Evolutionary conservation across 2,797 vertebrate genomes (phyloP), one percentile per base, ranked within the genome.

Genomic region (Enteromius radiatus): DNA sequence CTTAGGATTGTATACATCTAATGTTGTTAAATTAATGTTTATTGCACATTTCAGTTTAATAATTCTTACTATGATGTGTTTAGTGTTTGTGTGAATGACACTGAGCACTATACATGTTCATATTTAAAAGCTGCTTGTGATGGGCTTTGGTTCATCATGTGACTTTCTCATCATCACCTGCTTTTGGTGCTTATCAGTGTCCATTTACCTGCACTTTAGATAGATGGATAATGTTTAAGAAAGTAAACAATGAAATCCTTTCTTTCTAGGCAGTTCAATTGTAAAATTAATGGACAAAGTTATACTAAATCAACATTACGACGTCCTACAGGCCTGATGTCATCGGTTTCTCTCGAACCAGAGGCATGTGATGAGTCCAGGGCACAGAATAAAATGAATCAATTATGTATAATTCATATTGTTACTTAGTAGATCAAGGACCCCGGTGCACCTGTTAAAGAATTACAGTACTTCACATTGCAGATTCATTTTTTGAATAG

Each of bases 131-230:
- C 41, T 41, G 41, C 9, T 43, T 43, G 41, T 43, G 11, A 43
- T 43, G 41, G 41, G 41, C 41, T 43, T 43, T 43, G 10, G 41
- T 43, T 43, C 41, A 11, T 43, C 41, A 43, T 43, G 41, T 43
- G 41, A 43, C 41, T 43, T n/a, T n/a, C 41, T 43, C 41, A 11
- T 43, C 41, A 11, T 43, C 41, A 43, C 11, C 41, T 43, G 41
- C 41, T 43, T 43, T 43, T 43, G 41, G 11, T 43, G 11, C 41
- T 11, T 10, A 43, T 43, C 41, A 43, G 41, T 43, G n/a, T 28
- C 33, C n/a, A 17, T 56, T 54, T 68, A 41, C 31, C 77, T 56
- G 33, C 49, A 14, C 49, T 79, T 56, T 43, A 26, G 17, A 79
- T 17, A 68, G n/a, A 69, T 9, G 12, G 33, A 68, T 28, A 21